Conservation (phyloP, 92 coral and sea anemone genomes). For the Blastomussa wellsi region DNA sequence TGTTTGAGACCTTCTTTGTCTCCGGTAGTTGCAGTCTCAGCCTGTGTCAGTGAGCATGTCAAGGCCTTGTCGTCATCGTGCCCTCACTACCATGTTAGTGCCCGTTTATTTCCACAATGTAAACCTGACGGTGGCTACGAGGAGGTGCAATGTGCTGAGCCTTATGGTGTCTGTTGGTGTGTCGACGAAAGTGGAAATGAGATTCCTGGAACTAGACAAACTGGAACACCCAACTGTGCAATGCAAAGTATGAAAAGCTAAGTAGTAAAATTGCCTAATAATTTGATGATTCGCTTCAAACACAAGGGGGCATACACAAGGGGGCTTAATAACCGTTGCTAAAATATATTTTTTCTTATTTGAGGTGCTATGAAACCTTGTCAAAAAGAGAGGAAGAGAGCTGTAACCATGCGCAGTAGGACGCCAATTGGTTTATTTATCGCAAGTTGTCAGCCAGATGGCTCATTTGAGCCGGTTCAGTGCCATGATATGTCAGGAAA, state of each 20-base stretch:
- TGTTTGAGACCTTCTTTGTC: neutral
- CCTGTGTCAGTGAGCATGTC: slow-evolving; percentile 23
- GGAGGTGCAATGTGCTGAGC: slow-evolving; percentile 51
- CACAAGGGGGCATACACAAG: neutral
- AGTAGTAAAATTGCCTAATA: neutral
- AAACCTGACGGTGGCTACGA: slow-evolving; percentile 64
- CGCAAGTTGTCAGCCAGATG: slow-evolving; percentile 59
- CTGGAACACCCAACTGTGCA: slow-evolving; percentile 49
- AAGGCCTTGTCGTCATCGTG: slow-evolving; percentile 35
- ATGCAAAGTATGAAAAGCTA: slow-evolving; percentile 1
- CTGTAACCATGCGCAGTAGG: slow-evolving; percentile 50
- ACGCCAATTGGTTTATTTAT: slow-evolving; percentile 55
- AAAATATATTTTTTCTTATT: neutral
- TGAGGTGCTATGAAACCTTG: slow-evolving; percentile 50
- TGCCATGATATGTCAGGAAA: slow-evolving; percentile 75
- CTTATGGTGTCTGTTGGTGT: slow-evolving; percentile 71
- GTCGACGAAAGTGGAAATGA: slow-evolving; percentile 65
- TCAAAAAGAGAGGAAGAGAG: slow-evolving; percentile 51
- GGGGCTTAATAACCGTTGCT: neutral
- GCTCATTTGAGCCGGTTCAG: slow-evolving; percentile 67
- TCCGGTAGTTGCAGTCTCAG: neutral
- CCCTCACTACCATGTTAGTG: slow-evolving; percentile 26
- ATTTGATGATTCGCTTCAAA: neutral
- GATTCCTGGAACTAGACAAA: slow-evolving; percentile 61
- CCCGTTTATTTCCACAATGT: slow-evolving; percentile 55